Evolutionary conservation across 2,797 vertebrate species (phyloP).

Genomic region (Poecilia velifera): DNA sequence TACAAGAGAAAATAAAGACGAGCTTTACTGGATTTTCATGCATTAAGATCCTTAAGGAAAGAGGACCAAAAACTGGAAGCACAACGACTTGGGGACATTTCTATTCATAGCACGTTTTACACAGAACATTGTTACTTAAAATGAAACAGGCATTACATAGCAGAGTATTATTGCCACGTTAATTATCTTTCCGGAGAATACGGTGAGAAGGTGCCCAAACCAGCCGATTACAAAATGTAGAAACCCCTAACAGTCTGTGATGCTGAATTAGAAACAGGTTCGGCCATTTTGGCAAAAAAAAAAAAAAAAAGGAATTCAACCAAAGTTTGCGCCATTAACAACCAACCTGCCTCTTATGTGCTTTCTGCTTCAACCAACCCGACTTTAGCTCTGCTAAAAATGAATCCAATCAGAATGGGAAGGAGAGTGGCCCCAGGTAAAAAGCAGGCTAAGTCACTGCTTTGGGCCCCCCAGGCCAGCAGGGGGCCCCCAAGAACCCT

Average conservation of each 20-base stretch:
- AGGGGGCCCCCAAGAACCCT: neutral
- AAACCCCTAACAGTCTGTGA: conserved; percentile 72
- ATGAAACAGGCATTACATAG: conserved; percentile 69
- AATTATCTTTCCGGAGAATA: conserved; percentile 51
- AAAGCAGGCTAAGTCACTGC: neutral
- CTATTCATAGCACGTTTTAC: conserved; percentile 61
- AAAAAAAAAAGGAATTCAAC: conserved; percentile 32
- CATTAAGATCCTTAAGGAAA: conserved; percentile 70
- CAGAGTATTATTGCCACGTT: conserved; percentile 77
- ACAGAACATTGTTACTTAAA: conserved; percentile 60
- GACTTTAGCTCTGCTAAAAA: conserved; percentile 31
- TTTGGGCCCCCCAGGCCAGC: neutral
- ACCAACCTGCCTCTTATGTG: conserved; percentile 47
- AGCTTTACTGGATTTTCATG: conserved; percentile 71
- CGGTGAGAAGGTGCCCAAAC: conserved; percentile 49
- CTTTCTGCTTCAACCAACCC: conserved; percentile 39
- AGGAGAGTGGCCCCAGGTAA: neutral
- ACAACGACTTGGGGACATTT: conserved; percentile 72
- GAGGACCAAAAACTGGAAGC: conserved; percentile 74
- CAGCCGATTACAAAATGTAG: conserved; percentile 55
- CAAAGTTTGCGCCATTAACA: conserved; percentile 15
- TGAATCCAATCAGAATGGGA: neutral
- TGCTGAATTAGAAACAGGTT: conserved; percentile 43
- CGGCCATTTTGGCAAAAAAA: conserved; percentile 38
- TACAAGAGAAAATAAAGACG: conserved; percentile 20